A percentile compares a stretch with the other conserved stretches of the same genome.
These are phyloP conservation scores for Machimus rusticus DNA, from an alignment of 2,888 invertebrate species.

Conservation along the genomic window DNA sequence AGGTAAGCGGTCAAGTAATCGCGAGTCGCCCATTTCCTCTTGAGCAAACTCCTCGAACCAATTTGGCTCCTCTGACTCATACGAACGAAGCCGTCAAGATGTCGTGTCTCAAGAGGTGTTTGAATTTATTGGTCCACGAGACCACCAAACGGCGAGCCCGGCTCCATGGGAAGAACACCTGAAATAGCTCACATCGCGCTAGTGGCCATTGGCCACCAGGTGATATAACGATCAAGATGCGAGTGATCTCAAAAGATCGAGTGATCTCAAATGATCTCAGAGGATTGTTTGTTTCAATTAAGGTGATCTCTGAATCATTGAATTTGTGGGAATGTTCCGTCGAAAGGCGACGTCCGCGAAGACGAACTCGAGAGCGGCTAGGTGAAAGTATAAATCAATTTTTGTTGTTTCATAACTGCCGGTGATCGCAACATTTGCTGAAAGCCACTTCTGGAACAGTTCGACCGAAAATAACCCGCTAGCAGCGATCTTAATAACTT, in stretches of 20 bases:
- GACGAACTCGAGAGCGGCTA: background rate
- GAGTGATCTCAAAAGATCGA: background rate
- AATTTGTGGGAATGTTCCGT: background rate
- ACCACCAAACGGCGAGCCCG: background rate
- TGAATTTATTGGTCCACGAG: background rate
- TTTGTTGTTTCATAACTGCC: background rate
- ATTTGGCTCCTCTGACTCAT: background rate
- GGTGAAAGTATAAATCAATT: background rate
- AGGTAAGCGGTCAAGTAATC: background rate
- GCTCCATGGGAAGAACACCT: background rate
- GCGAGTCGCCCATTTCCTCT: background rate
- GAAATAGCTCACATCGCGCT: background rate
- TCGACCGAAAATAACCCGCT: background rate
- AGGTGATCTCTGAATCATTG: background rate
- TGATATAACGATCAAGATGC: background rate
- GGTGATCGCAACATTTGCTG: background rate
- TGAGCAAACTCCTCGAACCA: background rate
- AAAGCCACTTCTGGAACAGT: background rate
- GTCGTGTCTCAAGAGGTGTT: background rate
- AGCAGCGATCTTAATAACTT: background rate
- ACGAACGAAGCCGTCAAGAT: background rate
- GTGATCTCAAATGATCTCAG: background rate
- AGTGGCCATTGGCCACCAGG: background rate
- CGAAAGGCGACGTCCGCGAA: background rate
- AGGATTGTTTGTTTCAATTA: background rate